Base-by-base conservation (phyloP, 2,797 vertebrate genomes). In the Chrosomus eos region DNA sequence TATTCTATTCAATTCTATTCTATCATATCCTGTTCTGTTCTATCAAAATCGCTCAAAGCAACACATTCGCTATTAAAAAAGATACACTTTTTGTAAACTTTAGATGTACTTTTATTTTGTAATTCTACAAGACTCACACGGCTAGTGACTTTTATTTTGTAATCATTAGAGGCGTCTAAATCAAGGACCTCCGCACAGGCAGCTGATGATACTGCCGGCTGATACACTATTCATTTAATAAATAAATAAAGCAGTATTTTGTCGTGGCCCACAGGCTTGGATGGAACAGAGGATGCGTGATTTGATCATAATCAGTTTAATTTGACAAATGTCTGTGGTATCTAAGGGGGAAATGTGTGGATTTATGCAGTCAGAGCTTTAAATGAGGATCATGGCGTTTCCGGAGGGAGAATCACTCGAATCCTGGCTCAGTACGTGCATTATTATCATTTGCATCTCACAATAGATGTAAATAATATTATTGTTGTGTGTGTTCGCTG, bases 381-480 rank as follows among this genome's bases (percentile, higher is more conserved):
- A 84, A 71, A 70, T 80, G 80, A 68, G 60, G 85, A 78, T 83
- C 76, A 94, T 90, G 92, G 94, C 94, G 96, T 97, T 96, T 95
- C 95, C 96, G 94, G 97, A 97, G 94, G 97, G 95, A 90, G 97
- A 98, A 94, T 96, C 96, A 89, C 90, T 99, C 90, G 97, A 97
- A 91, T 98, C 97, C 43, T 98, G 97, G 97, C 96, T 98, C 89
- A 97, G 97, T 99, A 94, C 98, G 97, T 97, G 91, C 76, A 89
- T 4, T 75, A 11, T 21, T 53, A 21, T 75, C 1, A 26, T 28
- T 38, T 28, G 43, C 72, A 82, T 73, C 43, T 36, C 5, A 6
- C 4, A 33, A 82, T 8, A 18, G 4, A 6, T 18, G 26, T 31
- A 11, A 62, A 60, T 40, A 43, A 21, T 23, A 1, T 16, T 23